Percentiles rank a stretch among this genome's conserved stretches.
phyloP scores from a whole-genome alignment of 2,888 invertebrate species.

The Spilosoma lubricipeda region DNA sequence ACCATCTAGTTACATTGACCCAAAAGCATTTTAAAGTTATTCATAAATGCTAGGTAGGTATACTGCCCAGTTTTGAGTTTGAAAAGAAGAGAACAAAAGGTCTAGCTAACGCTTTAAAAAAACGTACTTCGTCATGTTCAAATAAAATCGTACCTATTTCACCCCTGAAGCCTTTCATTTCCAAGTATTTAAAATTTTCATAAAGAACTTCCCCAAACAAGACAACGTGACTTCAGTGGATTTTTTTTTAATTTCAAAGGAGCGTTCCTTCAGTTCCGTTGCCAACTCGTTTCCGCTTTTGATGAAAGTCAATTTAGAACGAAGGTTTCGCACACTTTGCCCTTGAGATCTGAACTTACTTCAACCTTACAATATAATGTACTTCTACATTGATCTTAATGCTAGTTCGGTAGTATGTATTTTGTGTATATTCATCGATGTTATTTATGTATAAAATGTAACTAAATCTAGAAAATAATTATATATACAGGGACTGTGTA shows the following conservation, averaged over 20 bases:
- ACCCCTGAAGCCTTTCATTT: constrained; percentile 8
- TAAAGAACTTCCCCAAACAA: constrained; percentile 17
- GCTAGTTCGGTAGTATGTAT: not conserved
- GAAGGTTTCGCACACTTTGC: constrained; percentile 24
- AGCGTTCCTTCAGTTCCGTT: constrained; percentile 36
- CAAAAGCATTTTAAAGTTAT: not conserved
- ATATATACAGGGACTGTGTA: no score
- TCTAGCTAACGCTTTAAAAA: not conserved
- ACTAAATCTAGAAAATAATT: no score
- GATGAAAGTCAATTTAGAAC: constrained; percentile 51
- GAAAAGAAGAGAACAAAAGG: not conserved
- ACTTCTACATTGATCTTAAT: not conserved
- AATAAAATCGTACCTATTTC: constrained; percentile 11
- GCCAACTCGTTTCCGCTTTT: constrained; percentile 51
- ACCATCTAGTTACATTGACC: not conserved
- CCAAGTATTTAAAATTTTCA: constrained; percentile 7
- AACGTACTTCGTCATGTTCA: not conserved
- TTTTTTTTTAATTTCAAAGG: constrained; percentile 44
- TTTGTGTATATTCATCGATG: not conserved
- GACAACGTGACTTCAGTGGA: constrained; percentile 16
- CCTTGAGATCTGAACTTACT: constrained; percentile 35
- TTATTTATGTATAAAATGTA: no score
- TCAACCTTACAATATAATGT: constrained; percentile 14
- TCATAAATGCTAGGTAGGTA: not conserved
- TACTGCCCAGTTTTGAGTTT: not conserved